Base-by-base conservation (phyloP, 2,113 vertebrate species). In the Protobothrops flavoviridis region DNA sequence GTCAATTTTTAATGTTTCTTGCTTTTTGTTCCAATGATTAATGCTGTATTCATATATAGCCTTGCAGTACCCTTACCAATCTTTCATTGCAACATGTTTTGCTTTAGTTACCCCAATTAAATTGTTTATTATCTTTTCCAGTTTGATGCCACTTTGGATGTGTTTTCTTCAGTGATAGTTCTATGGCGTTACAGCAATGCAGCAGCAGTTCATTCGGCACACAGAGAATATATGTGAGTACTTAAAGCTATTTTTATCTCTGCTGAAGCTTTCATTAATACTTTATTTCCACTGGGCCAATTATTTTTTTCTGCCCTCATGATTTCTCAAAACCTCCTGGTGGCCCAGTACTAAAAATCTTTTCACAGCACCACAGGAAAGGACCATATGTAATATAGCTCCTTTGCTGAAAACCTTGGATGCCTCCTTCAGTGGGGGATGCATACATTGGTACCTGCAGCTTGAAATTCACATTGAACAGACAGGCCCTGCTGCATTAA, bases 141-240 rank as follows among this genome's bases (percentile, higher is more conserved):
- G 99, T 99, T 99, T 95, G 99, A 99, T 93, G 99, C 99, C 94
- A 98, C 98, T 61, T 98, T 99, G 96, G 99, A 99, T 3, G 99
- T 99, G 93, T 96, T 99, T 96, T 99, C 99, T 0, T 99, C 99
- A 1, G 97, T 98, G 52, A 99, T 99, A 53, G 99, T 99, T 95
- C 92, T 99, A 87, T 99, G 99, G 99, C 99, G 99, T 93, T 99
- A 99, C 96, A 99, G 99, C 98, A 99, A 99, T 0, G 99, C 99
- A 1, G 99, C 99, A 0, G 99, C 99, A 1, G 99, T 99, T 85
- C 99, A 99, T 97, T 99, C 99, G 11, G 99, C 99, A 0, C 98
- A 99, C 96, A 98, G 99, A 96, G 99, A 99, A 95, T 99, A 99
- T 94, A 98, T 99, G 99, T 99, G 97, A 99, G 99, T 99, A 96